Evolutionary conservation across 2,888 invertebrate species (phyloP), one percentile per base, ranked within the genome.

Genomic region (Caenorhabditis angaria): DNA sequence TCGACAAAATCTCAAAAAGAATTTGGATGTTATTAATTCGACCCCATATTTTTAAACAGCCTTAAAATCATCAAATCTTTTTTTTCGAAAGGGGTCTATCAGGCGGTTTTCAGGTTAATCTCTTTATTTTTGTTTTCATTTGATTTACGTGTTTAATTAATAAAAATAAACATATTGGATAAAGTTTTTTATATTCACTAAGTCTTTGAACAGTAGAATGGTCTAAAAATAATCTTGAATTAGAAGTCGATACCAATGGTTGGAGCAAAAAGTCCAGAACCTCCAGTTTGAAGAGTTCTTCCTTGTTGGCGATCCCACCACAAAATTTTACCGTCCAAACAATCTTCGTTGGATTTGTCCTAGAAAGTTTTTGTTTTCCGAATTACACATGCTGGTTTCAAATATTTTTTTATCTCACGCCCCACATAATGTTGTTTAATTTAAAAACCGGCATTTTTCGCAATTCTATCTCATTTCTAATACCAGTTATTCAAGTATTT

Each of bases 221-320:
- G 47, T 24, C 14, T 14, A 54, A 28, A 20, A 41, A 55, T 41
- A 18, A 41, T 56, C 29, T 22, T 50, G 32, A 51, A 56, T 61
- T 83, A 84, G 70, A 82, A 82, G 59, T 84, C 84, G 77, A 83
- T 77, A 67, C 84, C 84, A 63, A 82, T 77, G 57, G 77, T 81
- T 27, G 83, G 84, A 12, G 82, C 77, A 64, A 80, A 82, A 61
- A 74, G 76, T 59, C 84, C 85, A 56, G 78, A 79, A 57, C 87
- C 87, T 60, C 81, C 80, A 41, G 80, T 80, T 56, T 74, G 74
- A n/a, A 81, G 67, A 10, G 76, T 68, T 41, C 85, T 77, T 32
- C 81, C 82, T 50, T 80, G 76, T 61, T 82, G 78, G 48, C 87
- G 82, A 72, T 87, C 87, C 87, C 87, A 87, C 87, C 87, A 87